Percentiles rank a stretch among this genome's conserved stretches.
phyloP scores from a whole-genome alignment of 2,797 vertebrate species.

The Phrynocephalus guinanensis region DNA sequence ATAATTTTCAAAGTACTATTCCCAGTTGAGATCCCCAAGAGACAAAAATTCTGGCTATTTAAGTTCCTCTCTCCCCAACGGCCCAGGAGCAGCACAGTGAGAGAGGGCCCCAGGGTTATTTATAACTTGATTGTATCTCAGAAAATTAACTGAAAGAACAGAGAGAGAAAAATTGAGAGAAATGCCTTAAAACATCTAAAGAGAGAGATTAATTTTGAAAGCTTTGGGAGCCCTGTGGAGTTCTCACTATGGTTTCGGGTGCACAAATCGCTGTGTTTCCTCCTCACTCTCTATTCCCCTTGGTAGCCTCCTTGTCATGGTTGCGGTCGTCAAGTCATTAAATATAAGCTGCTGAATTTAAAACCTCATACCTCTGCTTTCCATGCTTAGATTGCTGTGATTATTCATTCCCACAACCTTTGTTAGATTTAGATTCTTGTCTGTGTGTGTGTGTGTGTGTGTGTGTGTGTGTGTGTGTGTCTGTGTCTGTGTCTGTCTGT shows the following conservation, averaged over 20 bases:
- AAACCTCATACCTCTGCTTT: constrained; percentile 47
- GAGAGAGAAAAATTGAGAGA: constrained; percentile 80
- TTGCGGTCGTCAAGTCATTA: constrained; percentile 60
- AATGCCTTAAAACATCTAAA: constrained; percentile 81
- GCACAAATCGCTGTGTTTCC: constrained; percentile 79
- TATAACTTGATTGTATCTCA: constrained; percentile 85
- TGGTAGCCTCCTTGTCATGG: no score
- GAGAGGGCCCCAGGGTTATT: constrained; percentile 80
- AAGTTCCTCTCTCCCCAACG: constrained; percentile 63
- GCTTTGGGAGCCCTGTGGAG: constrained; percentile 79
- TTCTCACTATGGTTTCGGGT: constrained; percentile 78
- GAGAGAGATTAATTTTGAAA: constrained; percentile 82
- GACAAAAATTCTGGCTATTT: constrained; percentile 80
- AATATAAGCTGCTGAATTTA: constrained; percentile 75
- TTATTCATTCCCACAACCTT: constrained; percentile 65
- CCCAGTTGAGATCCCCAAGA: constrained; percentile 76
- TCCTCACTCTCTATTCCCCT: constrained; percentile 1
- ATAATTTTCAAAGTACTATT: constrained; percentile 83
- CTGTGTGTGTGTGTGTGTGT: background rate
- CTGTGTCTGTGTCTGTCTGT: no score
- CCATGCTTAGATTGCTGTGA: background rate
- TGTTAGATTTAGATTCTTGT: constrained; percentile 59
- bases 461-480: constrained; percentile 35
- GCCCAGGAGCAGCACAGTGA: constrained; percentile 77
- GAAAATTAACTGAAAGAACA: constrained; percentile 85